Base-by-base conservation (phyloP, 2,888 invertebrate genomes). In the Phengaris arion region DNA sequence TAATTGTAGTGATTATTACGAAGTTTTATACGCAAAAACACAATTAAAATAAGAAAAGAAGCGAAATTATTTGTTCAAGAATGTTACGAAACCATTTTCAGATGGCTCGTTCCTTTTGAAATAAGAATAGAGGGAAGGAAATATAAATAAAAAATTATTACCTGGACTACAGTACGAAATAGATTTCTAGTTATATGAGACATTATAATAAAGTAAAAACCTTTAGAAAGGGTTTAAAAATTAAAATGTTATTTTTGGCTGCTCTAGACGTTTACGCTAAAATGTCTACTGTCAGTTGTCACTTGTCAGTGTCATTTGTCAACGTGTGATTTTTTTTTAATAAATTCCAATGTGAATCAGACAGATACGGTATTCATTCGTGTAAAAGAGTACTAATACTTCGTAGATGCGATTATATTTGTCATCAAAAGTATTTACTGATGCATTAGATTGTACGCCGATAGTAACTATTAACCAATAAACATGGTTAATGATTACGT, bases 131-230 rank as follows among this genome's bases (percentile, higher is more conserved):
- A 13, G 2, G 35, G 59, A 13, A 12, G 15, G 12, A 64, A 35
- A 45, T 64, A 6, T 35, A 64, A 13, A 45, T 12, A 35, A 64
- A 64, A 64, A 64, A 45, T 35, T 64, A 45, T 64, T 88, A 93
- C 93, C 92, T 93, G 93, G 75, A 88, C 82, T 68, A 93, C 81
- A 76, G 88, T 85, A 78, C 92, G 89, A 80, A 89, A 87, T 80
- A 92, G 81, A 80, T 90, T 91, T 82, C 92, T 90, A 82, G 87
- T 86, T 76, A 93, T 88, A 75, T 92, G 82, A 76, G 92, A 91
- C 93, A 93, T 93, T 59, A 75, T 72, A 13, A 13, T 52, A n/a
- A 6, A 52, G 4, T 7, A n/a, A 77, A 81, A 83, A 83, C 82
- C 83, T 83, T 80, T 79, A 75, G 73, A 84, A 86, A 86, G 85